Evolutionary conservation across 2,797 vertebrate genomes (phyloP).

Genomic region (Gallinago nigripennis): DNA sequence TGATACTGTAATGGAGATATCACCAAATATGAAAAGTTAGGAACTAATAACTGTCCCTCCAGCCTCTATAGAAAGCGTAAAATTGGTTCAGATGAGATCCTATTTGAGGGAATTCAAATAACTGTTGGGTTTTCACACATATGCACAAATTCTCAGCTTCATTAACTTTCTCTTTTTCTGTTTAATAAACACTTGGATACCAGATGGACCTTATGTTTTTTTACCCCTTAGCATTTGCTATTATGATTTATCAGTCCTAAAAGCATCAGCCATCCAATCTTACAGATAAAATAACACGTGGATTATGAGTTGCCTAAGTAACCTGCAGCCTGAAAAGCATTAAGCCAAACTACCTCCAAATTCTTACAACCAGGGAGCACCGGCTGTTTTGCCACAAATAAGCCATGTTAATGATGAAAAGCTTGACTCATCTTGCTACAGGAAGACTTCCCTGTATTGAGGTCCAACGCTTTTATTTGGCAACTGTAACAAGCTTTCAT

Average conservation of each 20-base stretch:
- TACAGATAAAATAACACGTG: accelerated
- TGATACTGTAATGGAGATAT: accelerated
- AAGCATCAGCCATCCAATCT: not conserved
- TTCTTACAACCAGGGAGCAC: not conserved
- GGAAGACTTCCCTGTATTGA: not conserved
- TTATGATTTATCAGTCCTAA: not conserved
- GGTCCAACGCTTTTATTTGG: not conserved
- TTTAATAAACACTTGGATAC: not conserved
- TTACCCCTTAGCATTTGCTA: not conserved
- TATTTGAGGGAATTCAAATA: not conserved
- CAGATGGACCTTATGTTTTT: not conserved
- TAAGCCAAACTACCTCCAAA: not conserved
- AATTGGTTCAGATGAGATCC: not conserved
- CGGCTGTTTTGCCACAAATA: not conserved
- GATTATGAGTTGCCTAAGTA: not conserved
- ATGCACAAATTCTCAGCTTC: not conserved
- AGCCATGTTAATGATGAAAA: not conserved
- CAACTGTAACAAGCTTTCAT: not conserved
- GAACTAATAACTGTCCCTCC: not conserved
- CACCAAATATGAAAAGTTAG: not conserved
- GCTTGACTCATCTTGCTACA: not conserved
- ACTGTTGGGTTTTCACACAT: not conserved
- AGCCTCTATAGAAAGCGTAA: not conserved
- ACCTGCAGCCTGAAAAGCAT: not conserved
- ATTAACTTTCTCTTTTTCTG: not conserved